These are phyloP conservation scores for Poeciliopsis infans DNA, from an alignment of 2,797 vertebrate species.

Conservation along the genomic window DNA sequence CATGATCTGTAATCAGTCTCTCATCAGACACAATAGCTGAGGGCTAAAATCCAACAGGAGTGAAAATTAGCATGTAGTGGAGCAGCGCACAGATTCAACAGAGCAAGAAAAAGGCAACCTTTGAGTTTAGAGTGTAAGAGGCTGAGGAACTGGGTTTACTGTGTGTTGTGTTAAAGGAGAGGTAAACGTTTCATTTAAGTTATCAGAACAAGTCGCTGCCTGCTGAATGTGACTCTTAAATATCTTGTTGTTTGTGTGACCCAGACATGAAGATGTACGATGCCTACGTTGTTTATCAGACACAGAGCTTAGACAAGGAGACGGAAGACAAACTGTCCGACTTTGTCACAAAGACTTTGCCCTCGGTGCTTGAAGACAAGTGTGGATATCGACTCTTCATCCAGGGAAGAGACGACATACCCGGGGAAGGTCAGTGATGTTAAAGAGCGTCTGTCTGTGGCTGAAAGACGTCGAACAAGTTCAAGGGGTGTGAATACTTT, in stretches of 20 bases:
- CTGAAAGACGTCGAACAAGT: background rate
- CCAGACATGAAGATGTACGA: slow-evolving; percentile 81
- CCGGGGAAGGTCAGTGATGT: slow-evolving; percentile 83
- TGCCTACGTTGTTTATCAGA: slow-evolving; percentile 84
- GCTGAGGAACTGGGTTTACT: background rate
- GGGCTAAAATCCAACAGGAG: too few species aligned
- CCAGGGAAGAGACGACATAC: slow-evolving; percentile 86
- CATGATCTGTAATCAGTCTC: background rate
- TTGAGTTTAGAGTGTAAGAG: background rate
- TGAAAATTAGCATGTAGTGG: background rate
- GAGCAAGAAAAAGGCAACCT: background rate
- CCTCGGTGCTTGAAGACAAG: slow-evolving; percentile 83
- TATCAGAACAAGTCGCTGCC: background rate
- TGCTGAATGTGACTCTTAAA: background rate
- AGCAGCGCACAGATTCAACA: background rate
- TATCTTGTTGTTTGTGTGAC: background rate
- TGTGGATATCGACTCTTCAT: slow-evolving; percentile 87
- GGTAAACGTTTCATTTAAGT: background rate
- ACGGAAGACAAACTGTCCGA: slow-evolving; percentile 60
- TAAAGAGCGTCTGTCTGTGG: too few species aligned
- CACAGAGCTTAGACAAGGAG: slow-evolving; percentile 37
- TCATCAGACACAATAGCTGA: background rate
- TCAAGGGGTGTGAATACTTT: too few species aligned
- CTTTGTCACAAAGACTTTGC: slow-evolving; percentile 82
- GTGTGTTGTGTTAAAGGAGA: background rate